Conservation (phyloP, 1,140 invertebrate species). For the Drosophila miranda region DNA sequence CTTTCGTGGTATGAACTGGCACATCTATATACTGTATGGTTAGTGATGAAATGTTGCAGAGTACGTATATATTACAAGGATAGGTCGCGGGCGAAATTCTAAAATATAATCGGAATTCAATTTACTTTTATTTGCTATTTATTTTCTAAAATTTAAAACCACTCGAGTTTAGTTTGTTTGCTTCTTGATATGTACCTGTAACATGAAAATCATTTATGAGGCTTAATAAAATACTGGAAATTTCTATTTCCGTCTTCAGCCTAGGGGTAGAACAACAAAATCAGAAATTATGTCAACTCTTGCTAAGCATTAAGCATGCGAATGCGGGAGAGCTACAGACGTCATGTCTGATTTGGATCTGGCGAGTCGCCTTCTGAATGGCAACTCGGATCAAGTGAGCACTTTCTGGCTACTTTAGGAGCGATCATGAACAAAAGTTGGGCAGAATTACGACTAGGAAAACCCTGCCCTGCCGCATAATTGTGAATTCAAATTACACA, state of each 20-base stretch:
- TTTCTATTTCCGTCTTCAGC: conserved; percentile 33
- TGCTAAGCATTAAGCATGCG: conserved; percentile 20
- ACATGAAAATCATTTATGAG: no score
- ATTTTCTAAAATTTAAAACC: no score
- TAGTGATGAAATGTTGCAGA: no score
- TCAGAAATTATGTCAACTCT: conserved; percentile 51
- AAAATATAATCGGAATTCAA: no score
- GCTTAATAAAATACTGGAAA: not conserved
- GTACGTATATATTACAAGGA: no score
- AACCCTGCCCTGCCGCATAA: conserved; percentile 42
- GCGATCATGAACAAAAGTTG: conserved; percentile 51
- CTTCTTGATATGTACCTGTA: no score
- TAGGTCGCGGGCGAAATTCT: no score
- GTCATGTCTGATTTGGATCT: conserved; percentile 28
- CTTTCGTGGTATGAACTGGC: no score
- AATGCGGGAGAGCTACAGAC: conserved; percentile 23
- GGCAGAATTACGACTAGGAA: conserved; percentile 50
- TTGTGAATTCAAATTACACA: conserved; percentile 65
- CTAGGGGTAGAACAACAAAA: conserved; percentile 1
- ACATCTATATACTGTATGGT: no score
- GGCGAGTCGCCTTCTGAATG: conserved; percentile 48
- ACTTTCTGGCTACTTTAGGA: not conserved
- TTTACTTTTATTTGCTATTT: no score
- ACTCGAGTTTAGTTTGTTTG: no score
- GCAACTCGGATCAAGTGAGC: conserved; percentile 32